Conservation (phyloP, 92 coral and sea anemone genomes). For the Metridium senile region DNA sequence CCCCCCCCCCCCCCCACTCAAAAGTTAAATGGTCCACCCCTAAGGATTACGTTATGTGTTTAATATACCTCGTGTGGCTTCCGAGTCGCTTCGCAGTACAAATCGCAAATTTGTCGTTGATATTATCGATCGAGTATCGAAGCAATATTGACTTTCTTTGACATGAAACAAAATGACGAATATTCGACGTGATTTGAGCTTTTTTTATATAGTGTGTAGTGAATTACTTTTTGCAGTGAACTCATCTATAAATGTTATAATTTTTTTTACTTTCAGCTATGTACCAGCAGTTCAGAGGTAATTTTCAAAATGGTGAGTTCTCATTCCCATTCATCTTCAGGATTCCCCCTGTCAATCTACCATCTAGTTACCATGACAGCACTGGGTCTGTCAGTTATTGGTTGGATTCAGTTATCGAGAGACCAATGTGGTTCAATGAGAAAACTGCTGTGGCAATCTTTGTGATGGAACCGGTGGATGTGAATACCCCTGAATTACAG, state of each 20-base stretch:
- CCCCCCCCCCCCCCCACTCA: too few relatives aligned
- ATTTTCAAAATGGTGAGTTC: constrained; percentile 1
- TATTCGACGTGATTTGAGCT: too few relatives aligned
- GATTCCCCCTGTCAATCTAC: constrained; percentile 23
- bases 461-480: constrained; percentile 26
- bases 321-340: constrained; percentile 19
- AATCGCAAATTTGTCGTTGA: too few relatives aligned
- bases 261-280: not conserved
- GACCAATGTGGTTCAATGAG: constrained; percentile 19
- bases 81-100: too few relatives aligned
- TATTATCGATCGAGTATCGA: too few relatives aligned
- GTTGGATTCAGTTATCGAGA: constrained; percentile 19
- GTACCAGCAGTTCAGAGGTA: constrained; percentile 7
- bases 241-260: not conserved
- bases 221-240: too few relatives aligned
- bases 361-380: constrained; percentile 11
- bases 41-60: too few relatives aligned
- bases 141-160: too few relatives aligned
- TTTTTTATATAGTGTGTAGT: too few relatives aligned
- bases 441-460: constrained; percentile 20
- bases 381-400: constrained; percentile 8
- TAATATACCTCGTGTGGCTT: too few relatives aligned
- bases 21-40: too few relatives aligned
- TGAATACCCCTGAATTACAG: constrained; percentile 7
- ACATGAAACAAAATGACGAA: too few relatives aligned